Evolutionary conservation across 2,113 vertebrate species (phyloP).

Genomic region (Diadophis punctatus): DNA sequence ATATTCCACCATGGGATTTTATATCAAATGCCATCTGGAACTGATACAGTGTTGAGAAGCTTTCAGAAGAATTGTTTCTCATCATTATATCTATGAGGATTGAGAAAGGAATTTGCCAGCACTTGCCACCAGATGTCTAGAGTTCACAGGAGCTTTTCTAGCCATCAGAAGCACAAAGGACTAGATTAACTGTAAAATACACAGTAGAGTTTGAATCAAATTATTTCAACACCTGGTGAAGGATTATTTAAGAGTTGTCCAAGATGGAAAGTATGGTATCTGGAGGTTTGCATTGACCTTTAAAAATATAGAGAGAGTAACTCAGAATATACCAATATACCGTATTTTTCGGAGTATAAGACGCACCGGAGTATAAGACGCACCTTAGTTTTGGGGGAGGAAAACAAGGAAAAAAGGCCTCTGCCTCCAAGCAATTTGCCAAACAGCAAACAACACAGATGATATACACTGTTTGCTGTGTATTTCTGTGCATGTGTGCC

Average conservation of each 20-base stretch:
- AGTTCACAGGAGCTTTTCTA: background rate
- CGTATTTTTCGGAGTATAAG: no score
- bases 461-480: no score
- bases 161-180: background rate
- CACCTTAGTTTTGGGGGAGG: no score
- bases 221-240: background rate
- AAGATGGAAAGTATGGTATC: background rate
- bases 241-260: background rate
- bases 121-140: background rate
- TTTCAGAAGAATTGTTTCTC: background rate
- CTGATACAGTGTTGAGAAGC: background rate
- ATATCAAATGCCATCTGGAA: background rate
- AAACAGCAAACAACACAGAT: no score
- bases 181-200: background rate
- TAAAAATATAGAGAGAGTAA: background rate
- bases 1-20: background rate
- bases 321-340: background rate
- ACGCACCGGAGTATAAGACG: no score
- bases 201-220: background rate
- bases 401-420: no score
- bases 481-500: no score
- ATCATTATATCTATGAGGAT: background rate
- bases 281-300: background rate
- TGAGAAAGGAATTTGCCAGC: background rate
- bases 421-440: no score